A percentile compares a stretch with the other conserved stretches of the same genome.
Evolutionary conservation across 2,888 invertebrate genomes (phyloP).

Genomic region (Heteropelma amictum): DNA sequence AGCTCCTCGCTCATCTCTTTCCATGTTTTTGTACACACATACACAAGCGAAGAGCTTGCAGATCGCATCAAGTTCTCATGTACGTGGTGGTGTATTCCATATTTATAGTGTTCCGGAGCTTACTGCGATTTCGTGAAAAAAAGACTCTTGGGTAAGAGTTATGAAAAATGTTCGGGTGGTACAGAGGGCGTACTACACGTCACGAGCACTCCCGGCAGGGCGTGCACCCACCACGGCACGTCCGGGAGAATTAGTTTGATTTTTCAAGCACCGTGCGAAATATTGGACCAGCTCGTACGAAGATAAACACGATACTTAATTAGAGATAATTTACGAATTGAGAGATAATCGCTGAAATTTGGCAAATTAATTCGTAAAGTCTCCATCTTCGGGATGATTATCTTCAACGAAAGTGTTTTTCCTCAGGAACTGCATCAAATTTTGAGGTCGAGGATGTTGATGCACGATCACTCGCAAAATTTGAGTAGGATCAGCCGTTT

Average conservation of each 20-base stretch:
- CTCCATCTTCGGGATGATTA: no score
- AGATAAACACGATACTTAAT: not conserved
- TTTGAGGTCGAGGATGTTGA: no score
- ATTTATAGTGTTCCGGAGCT: constrained; percentile 16
- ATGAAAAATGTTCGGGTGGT: constrained; percentile 56
- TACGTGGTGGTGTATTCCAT: no score
- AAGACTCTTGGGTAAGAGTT: constrained; percentile 47
- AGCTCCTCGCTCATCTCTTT: constrained; percentile 20
- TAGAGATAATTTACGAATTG: not conserved
- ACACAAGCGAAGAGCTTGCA: not conserved
- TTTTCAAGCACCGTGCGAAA: no score
- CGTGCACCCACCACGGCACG: constrained; percentile 28
- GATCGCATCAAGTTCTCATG: no score
- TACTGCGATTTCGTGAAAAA: constrained; percentile 48
- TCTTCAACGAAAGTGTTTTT: no score
- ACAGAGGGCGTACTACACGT: constrained; percentile 8
- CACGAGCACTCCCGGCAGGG: constrained; percentile 21
- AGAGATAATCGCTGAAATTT: no score
- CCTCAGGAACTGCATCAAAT: no score
- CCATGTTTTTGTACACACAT: not conserved
- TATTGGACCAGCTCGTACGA: constrained; percentile 20
- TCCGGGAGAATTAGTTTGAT: constrained; percentile 55
- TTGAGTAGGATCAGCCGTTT: no score
- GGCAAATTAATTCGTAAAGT: no score
- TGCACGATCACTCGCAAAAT: no score